Percentiles rank a stretch among this genome's conserved stretches.
Conservation (phyloP, 2,113 vertebrate genomes). For the Tachysurus vachellii region DNA sequence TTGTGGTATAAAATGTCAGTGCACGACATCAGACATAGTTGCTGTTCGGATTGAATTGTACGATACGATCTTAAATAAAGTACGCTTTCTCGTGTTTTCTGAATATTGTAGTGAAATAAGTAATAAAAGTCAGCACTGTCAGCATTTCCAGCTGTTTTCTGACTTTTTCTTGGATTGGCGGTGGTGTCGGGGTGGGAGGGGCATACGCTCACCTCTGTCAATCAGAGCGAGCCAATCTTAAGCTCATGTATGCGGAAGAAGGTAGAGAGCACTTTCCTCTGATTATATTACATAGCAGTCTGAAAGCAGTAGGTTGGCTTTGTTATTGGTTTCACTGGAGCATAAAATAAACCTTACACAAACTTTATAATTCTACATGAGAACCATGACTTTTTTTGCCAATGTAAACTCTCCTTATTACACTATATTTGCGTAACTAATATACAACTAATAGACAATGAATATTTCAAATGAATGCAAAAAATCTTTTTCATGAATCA, state of each 20-base stretch:
- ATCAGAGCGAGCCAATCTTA: background rate
- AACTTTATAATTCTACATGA: background rate
- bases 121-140: background rate
- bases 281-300: background rate
- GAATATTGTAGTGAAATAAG: background rate
- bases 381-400: background rate
- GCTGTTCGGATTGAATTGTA: constrained; percentile 52
- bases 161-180: too few relatives aligned
- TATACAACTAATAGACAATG: background rate
- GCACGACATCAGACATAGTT: background rate
- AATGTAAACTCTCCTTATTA: background rate
- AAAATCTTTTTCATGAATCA: background rate
- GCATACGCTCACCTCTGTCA: background rate
- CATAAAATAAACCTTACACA: background rate
- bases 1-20: background rate
- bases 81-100: background rate
- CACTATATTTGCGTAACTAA: background rate
- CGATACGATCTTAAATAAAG: constrained; percentile 35
- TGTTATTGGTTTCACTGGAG: background rate
- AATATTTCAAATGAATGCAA: background rate
- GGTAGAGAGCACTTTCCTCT: background rate
- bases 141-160: background rate
- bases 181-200: background rate
- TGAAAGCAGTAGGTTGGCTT: background rate
- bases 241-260: background rate